Evolutionary conservation across 2,797 vertebrate species (phyloP).

Genomic region (Salmo trutta): DNA sequence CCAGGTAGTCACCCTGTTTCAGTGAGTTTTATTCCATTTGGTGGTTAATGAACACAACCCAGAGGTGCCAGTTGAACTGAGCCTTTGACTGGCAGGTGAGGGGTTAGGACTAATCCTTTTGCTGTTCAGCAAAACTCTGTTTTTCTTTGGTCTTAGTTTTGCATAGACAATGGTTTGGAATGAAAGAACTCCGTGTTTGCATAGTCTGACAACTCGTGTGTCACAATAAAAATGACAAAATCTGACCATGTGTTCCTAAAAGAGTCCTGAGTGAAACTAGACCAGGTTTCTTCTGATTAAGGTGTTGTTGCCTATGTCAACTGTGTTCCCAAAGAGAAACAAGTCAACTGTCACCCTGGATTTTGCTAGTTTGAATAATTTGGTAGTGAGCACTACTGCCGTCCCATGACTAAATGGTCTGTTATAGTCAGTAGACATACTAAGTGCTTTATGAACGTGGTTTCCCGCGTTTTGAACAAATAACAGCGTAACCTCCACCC

Average conservation of each 20-base stretch:
- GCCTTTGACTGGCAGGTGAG: not conserved
- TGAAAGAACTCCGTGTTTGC: not conserved
- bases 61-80: not conserved
- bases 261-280: too few species aligned
- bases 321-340: too few species aligned
- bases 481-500: not conserved
- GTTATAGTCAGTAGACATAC: not conserved
- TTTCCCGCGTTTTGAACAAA: not conserved
- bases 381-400: not conserved
- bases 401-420: too few species aligned
- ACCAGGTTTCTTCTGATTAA: too few species aligned
- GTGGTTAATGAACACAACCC: not conserved
- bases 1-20: not conserved
- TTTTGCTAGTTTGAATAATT: not conserved
- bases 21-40: not conserved
- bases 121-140: too few species aligned
- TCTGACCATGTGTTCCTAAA: not conserved
- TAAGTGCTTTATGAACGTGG: not conserved
- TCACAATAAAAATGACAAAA: not conserved
- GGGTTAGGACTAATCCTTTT: not conserved
- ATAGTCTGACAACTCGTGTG: not conserved
- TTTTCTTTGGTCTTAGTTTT: too few species aligned
- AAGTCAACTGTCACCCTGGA: too few species aligned
- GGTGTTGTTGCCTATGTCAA: too few species aligned
- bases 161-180: not conserved